Evolutionary conservation across 1,140 invertebrate genomes (phyloP).

Genomic region (Eulimnadia texana): DNA sequence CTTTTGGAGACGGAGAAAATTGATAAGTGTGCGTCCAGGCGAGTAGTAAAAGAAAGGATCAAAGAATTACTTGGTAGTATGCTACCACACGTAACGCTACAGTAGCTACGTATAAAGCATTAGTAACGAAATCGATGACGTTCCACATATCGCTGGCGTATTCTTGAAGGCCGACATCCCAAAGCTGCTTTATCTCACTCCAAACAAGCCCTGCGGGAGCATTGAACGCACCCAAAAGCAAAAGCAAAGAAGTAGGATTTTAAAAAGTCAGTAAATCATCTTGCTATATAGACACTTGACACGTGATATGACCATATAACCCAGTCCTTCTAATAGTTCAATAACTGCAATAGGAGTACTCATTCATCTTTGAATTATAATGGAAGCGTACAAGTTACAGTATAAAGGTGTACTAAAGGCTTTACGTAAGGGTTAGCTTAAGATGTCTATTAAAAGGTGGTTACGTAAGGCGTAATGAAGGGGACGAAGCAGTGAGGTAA

Average conservation of each 20-base stretch:
- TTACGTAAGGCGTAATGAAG: too few species aligned
- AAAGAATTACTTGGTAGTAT: slow-evolving; percentile 58
- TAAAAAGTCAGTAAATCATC: too few species aligned
- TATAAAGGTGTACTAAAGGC: too few species aligned
- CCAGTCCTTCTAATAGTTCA: too few species aligned
- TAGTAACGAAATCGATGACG: slow-evolving; percentile 96
- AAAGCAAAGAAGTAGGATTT: neutral
- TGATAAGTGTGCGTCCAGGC: too few species aligned
- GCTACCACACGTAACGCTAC: slow-evolving; percentile 85
- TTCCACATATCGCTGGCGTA: slow-evolving; percentile 99
- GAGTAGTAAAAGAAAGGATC: slow-evolving; percentile 2
- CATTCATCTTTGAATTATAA: too few species aligned
- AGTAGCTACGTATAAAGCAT: slow-evolving; percentile 92
- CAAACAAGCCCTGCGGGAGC: slow-evolving; percentile 70
- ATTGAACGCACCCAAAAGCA: neutral
- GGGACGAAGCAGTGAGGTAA: too few species aligned
- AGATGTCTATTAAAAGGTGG: too few species aligned
- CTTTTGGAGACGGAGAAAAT: slow-evolving; percentile 21
- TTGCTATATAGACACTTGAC: too few species aligned
- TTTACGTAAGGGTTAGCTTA: slow-evolving; percentile 19
- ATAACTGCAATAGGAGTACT: too few species aligned
- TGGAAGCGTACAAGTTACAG: too few species aligned
- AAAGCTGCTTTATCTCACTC: slow-evolving; percentile 96
- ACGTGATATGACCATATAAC: too few species aligned
- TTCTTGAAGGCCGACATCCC: slow-evolving; percentile 90